These are phyloP conservation scores for Scolanthus callimorphus DNA, from an alignment of 92 coral and sea anemone genomes.

Conservation along the genomic window DNA sequence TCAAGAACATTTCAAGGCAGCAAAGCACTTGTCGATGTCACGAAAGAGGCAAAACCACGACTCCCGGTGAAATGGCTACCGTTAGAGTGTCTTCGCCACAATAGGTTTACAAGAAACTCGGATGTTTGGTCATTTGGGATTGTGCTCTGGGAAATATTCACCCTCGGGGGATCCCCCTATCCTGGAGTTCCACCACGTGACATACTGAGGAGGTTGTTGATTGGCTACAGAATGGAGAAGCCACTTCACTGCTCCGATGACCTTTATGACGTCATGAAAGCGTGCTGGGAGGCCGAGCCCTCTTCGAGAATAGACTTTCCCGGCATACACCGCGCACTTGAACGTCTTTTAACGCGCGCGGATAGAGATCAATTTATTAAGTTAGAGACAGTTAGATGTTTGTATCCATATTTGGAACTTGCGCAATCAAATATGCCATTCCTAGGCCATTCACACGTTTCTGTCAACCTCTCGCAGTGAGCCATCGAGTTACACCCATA, in stretches of 20 bases:
- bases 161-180: constrained; percentile 80
- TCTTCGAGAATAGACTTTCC: constrained; percentile 34
- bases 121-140: constrained; percentile 90
- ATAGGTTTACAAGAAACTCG: constrained; percentile 69
- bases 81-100: constrained; percentile 67
- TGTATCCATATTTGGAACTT: constrained; percentile 31
- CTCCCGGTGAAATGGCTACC: constrained; percentile 88
- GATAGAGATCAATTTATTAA: constrained; percentile 16
- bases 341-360: background rate
- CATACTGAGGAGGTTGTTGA: constrained; percentile 50
- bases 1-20: constrained; percentile 44
- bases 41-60: constrained; percentile 19
- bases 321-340: constrained; percentile 26
- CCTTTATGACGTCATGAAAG: constrained; percentile 53
- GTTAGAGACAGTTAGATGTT: constrained; percentile 5
- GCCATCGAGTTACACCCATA: no score
- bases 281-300: constrained; percentile 59
- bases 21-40: constrained; percentile 21
- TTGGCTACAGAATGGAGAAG: constrained; percentile 88
- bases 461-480: no score
- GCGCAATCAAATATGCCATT: no score
- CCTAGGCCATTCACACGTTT: no score
- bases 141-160: constrained; percentile 82
- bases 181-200: constrained; percentile 64
- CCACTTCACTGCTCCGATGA: constrained; percentile 72